Conservation (phyloP, 92 coral and sea anemone species). For the Palythoa caribaeorum region DNA sequence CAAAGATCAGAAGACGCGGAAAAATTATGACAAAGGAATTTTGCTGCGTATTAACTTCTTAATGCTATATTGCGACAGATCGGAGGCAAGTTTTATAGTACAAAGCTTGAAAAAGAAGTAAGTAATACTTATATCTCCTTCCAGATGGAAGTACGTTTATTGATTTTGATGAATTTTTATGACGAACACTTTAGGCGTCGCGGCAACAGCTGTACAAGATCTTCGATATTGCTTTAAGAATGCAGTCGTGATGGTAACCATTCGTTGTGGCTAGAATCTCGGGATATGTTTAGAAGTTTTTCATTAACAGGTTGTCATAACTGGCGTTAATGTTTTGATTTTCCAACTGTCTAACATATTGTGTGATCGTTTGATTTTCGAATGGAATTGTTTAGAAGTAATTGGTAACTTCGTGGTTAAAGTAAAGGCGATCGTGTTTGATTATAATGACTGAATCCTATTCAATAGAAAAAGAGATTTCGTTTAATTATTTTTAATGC, state of each 20-base stretch:
- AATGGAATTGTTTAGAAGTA: not conserved
- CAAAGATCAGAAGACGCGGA: conserved; percentile 41
- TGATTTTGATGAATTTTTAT: conserved; percentile 1
- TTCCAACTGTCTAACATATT: not conserved
- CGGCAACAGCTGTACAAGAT: conserved; percentile 4
- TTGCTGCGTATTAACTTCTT: conserved; percentile 18
- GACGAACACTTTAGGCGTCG: not conserved
- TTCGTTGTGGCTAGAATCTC: conserved; percentile 24
- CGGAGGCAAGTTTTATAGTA: not conserved
- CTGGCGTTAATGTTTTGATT: not conserved
- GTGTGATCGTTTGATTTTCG: not conserved
- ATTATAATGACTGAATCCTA: not conserved
- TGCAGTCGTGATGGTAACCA: conserved; percentile 46
- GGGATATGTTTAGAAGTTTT: conserved; percentile 15
- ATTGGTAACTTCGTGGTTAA: not conserved
- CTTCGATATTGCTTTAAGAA: not conserved
- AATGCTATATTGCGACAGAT: conserved; percentile 23
- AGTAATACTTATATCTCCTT: not conserved
- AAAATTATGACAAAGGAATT: conserved; percentile 10
- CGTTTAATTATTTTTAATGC: not conserved
- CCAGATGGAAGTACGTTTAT: not conserved
- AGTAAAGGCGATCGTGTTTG: not conserved
- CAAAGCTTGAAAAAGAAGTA: not conserved
- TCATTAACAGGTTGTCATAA: conserved; percentile 21
- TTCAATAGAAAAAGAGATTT: not conserved